Evolutionary conservation across 2,888 invertebrate genomes (phyloP).

Genomic region (Tetramorium bicarinatum): DNA sequence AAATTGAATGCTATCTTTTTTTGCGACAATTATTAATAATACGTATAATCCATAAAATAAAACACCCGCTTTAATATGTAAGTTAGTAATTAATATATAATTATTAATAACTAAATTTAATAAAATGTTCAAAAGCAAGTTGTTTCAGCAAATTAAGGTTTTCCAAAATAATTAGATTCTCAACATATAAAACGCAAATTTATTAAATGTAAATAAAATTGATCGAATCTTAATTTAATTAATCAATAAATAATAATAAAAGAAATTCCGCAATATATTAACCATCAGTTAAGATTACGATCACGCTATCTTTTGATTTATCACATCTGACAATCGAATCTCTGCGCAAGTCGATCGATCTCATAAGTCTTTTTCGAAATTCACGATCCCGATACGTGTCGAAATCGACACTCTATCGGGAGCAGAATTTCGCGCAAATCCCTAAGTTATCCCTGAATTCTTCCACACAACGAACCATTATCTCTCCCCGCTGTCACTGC

Average conservation of each 20-base stretch:
- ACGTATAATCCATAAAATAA: background rate
- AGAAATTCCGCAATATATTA: background rate
- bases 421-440: background rate
- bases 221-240: background rate
- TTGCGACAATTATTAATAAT: background rate
- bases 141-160: background rate
- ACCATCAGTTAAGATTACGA: background rate
- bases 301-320: background rate
- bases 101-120: background rate
- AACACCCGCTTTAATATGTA: no score
- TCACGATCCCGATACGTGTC: background rate
- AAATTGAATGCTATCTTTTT: background rate
- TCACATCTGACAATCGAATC: background rate
- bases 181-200: background rate
- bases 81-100: background rate
- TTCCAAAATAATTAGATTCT: background rate
- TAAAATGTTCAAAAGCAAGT: background rate
- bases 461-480: constrained; percentile 25
- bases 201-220: background rate
- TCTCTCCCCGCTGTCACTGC: constrained; percentile 4
- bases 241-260: background rate
- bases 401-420: background rate
- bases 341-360: background rate
- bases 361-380: background rate
- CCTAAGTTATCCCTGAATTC: background rate